phyloP scores from a whole-genome alignment of 2,888 invertebrate species.

The Nemurella pictetii region DNA sequence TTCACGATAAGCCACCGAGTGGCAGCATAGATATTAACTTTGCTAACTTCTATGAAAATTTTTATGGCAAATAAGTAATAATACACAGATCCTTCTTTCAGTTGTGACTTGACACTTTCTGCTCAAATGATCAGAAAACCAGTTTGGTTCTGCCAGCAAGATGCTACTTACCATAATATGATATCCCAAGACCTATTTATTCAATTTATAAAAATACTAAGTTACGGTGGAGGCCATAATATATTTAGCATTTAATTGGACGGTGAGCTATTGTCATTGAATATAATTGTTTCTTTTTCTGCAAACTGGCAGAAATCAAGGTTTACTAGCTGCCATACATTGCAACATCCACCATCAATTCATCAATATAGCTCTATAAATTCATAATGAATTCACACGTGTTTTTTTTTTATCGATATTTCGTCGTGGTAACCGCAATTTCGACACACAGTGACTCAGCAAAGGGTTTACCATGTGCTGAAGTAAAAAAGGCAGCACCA shows the following conservation, averaged over 20 bases:
- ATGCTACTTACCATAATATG: neutral
- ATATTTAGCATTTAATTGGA: constrained; percentile 17
- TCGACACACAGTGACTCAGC: too few relatives aligned
- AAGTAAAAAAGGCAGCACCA: too few relatives aligned
- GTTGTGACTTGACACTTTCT: neutral
- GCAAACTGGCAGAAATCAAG: neutral
- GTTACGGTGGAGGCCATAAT: neutral
- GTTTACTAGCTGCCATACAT: neutral
- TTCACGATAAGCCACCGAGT: neutral
- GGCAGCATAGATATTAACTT: too few relatives aligned
- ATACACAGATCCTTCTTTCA: neutral
- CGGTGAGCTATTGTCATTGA: constrained; percentile 16
- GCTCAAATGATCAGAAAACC: neutral
- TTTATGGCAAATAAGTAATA: neutral
- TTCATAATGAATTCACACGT: too few relatives aligned
- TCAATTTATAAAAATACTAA: neutral
- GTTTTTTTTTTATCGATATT: neutral
- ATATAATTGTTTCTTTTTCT: constrained; percentile 7
- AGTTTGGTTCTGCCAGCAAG: neutral
- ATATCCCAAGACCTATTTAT: neutral
- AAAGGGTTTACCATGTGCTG: neutral
- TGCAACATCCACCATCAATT: neutral
- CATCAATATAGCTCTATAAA: neutral
- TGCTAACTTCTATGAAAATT: neutral
- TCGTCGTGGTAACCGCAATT: neutral